These are phyloP conservation scores for Nudaria mundana DNA, from an alignment of 2,888 invertebrate genomes.

Conservation along the genomic window DNA sequence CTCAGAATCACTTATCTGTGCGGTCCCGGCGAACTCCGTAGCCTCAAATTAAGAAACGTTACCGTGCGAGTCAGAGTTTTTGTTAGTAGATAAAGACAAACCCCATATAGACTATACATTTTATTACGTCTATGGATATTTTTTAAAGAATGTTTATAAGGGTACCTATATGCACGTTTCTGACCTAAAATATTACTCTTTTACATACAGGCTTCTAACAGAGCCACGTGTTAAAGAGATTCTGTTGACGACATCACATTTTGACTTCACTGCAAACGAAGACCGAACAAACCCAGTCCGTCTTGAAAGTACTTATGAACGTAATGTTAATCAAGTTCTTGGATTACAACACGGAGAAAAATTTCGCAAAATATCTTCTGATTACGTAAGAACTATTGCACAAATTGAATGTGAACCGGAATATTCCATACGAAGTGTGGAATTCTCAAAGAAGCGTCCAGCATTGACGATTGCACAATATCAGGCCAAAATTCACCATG, in stretches of 20 bases:
- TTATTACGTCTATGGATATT: too few relatives aligned
- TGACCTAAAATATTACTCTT: neutral
- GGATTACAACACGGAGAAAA: constrained; percentile 20
- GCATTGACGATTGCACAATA: constrained; percentile 53
- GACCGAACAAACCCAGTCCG: constrained; percentile 19
- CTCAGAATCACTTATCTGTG: too few relatives aligned
- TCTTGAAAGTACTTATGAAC: neutral
- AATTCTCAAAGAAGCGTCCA: constrained; percentile 57
- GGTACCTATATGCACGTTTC: too few relatives aligned
- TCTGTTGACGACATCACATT: constrained; percentile 23
- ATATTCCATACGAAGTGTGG: constrained; percentile 52
- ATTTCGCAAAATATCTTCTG: constrained; percentile 60
- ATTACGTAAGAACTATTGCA: constrained; percentile 60
- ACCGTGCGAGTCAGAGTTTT: too few relatives aligned
- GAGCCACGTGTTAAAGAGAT: constrained; percentile 33
- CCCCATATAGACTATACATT: too few relatives aligned
- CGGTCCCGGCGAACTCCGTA: too few relatives aligned
- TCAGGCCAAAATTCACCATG: constrained; percentile 46
- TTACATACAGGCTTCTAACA: constrained; percentile 37
- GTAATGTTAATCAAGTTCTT: constrained; percentile 1
- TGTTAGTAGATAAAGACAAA: too few relatives aligned
- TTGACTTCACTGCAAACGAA: constrained; percentile 23
- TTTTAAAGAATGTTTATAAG: too few relatives aligned
- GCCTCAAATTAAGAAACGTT: too few relatives aligned
- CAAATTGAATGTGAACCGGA: constrained; percentile 41